A percentile compares a stretch with the other conserved stretches of the same genome.
phyloP scores from a whole-genome alignment of 2,888 invertebrate genomes.

The Coenonympha glycerion region DNA sequence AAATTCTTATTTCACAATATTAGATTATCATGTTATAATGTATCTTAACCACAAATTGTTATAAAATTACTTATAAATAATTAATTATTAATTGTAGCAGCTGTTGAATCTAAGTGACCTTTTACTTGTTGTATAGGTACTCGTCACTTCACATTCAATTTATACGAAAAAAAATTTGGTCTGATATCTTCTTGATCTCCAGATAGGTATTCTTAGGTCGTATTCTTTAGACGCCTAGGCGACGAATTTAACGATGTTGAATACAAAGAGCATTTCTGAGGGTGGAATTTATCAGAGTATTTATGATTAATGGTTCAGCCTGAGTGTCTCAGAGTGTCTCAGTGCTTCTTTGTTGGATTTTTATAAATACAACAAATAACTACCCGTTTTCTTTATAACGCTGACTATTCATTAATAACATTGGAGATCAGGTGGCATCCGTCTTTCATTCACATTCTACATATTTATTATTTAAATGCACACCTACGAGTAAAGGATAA shows the following conservation, averaged over 20 bases:
- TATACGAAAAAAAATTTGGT: background rate
- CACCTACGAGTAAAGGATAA: too few species aligned
- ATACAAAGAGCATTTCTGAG: background rate
- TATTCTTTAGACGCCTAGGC: too few species aligned
- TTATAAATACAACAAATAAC: too few species aligned
- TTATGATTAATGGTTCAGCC: background rate
- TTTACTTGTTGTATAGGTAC: background rate
- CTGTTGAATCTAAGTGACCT: background rate
- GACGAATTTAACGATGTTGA: background rate
- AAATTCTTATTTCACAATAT: too few species aligned
- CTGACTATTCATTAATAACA: too few species aligned
- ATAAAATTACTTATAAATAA: too few species aligned
- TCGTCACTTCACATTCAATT: background rate
- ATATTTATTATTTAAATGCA: too few species aligned
- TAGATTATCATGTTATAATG: too few species aligned
- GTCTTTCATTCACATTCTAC: too few species aligned
- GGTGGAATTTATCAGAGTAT: background rate
- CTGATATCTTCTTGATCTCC: background rate
- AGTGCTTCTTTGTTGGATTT: background rate
- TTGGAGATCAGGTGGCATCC: too few species aligned
- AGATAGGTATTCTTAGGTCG: background rate
- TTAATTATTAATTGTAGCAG: background rate
- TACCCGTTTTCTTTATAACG: too few species aligned
- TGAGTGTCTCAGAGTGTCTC: background rate
- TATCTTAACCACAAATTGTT: too few species aligned